phyloP scores from a whole-genome alignment of 2,113 vertebrate species.

The Electrona antarctica region DNA sequence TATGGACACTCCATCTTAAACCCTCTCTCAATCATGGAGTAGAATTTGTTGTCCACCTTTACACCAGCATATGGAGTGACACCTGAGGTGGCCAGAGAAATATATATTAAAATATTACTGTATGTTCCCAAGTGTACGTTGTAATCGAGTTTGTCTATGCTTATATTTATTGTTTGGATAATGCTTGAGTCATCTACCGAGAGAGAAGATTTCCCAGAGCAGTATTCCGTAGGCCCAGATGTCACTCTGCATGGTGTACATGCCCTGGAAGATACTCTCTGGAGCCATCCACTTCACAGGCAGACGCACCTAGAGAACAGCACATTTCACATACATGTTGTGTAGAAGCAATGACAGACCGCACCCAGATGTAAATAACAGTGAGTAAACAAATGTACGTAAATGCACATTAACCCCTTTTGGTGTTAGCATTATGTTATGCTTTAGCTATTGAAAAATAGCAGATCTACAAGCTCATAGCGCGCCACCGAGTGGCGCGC shows the following conservation, averaged over 20 bases:
- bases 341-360: not conserved
- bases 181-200: slow-evolving; percentile 76
- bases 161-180: not conserved
- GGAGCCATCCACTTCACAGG: slow-evolving; percentile 99
- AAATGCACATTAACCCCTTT: no score
- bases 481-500: no score
- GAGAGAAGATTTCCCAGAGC: slow-evolving; percentile 98
- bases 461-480: no score
- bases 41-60: slow-evolving; percentile 89
- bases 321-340: not conserved
- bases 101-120: not conserved
- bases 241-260: slow-evolving; percentile 95
- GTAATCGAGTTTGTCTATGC: not conserved
- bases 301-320: slow-evolving; percentile 82
- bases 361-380: not conserved
- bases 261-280: slow-evolving; percentile 92
- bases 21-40: slow-evolving; percentile 89
- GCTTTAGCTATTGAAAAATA: no score
- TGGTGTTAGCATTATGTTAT: no score
- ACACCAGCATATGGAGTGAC: slow-evolving; percentile 96
- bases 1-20: slow-evolving; percentile 95
- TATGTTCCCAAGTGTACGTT: not conserved
- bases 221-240: slow-evolving; percentile 96
- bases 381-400: no score
- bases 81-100: slow-evolving; percentile 69